Base-by-base conservation (phyloP, 2,113 vertebrate genomes). In the Myrmophylax atrothorax region DNA sequence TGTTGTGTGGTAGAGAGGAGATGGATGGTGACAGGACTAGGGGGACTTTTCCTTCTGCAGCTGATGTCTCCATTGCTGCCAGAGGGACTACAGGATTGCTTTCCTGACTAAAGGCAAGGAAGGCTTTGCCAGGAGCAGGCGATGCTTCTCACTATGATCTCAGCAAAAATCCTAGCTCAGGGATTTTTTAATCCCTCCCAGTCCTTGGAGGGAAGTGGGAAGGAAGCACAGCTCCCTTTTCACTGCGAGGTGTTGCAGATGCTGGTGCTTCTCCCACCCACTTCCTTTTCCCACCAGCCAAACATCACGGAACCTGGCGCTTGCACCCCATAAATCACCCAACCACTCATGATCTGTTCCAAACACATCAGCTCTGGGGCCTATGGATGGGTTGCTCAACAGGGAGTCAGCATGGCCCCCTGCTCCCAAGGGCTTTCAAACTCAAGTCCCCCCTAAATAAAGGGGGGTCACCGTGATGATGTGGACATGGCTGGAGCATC, bases 231-330 rank as follows among this genome's bases (percentile, higher is more conserved):
- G 73, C 74, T 84, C 92, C 50, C 6, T 74, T 75, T 74, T 78
- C 56, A 0, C 85, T 17, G 20, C 14, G n/a, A 94, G 81, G 84
- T 91, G 87, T 20, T 58, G 74, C 87, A 93, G 92, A 93, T 60
- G 92, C 67, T 38, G 58, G 4, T 35, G 82, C 74, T 82, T 69
- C 76, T 90, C 89, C 83, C 50, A 0, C 62, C 35, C 18, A 5
- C 46, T 96, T 96, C 96, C 95, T 82, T 60, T 93, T 95, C 93
- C 87, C 92, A 94, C 60, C 77, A 56, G 66, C 56, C 3, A 18
- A 94, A 66, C 47, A 19, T 77, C 58, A 14, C 1, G 16, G 85
- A 87, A 29, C 68, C 56, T 9, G 73, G 58, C 0, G 2, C 58
- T 70, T 46, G n/a, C 94, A 94, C 66, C 69, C 90, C 58, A 3